Percentiles rank a stretch among this genome's conserved stretches.
Conservation (phyloP, 1,140 invertebrate species). For the Aricia agestis region DNA sequence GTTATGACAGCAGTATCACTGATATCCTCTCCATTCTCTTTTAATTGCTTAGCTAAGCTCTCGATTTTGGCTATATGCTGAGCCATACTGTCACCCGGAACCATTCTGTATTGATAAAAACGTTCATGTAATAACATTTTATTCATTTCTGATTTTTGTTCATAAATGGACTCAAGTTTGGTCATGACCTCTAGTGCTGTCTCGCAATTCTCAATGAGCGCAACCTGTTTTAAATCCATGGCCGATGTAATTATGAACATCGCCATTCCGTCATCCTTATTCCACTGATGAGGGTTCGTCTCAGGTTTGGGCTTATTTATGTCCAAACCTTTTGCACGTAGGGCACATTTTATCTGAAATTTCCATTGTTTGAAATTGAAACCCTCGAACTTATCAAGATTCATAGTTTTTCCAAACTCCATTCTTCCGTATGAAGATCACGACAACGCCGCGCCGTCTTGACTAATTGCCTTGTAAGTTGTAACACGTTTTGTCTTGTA, state of each 20-base stretch:
- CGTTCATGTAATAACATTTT: constrained; percentile 55
- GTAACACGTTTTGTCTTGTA: not conserved
- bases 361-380: constrained; percentile 40
- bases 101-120: constrained; percentile 56
- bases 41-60: constrained; percentile 46
- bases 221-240: constrained; percentile 30
- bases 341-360: constrained; percentile 33
- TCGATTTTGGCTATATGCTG: constrained; percentile 58
- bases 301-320: constrained; percentile 25
- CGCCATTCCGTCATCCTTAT: constrained; percentile 34
- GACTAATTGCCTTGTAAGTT: too few relatives aligned
- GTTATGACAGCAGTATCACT: constrained; percentile 54
- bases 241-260: constrained; percentile 32
- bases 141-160: constrained; percentile 42
- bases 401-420: constrained; percentile 21
- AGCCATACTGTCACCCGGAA: constrained; percentile 37
- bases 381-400: constrained; percentile 39
- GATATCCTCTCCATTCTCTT: constrained; percentile 44
- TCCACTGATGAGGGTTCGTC: constrained; percentile 21
- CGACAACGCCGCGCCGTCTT: too few relatives aligned
- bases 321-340: constrained; percentile 36
- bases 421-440: too few relatives aligned
- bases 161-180: constrained; percentile 49
- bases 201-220: constrained; percentile 36
- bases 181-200: constrained; percentile 38